Conservation (phyloP, 1,140 invertebrate genomes). For the Theocolax elegans region DNA sequence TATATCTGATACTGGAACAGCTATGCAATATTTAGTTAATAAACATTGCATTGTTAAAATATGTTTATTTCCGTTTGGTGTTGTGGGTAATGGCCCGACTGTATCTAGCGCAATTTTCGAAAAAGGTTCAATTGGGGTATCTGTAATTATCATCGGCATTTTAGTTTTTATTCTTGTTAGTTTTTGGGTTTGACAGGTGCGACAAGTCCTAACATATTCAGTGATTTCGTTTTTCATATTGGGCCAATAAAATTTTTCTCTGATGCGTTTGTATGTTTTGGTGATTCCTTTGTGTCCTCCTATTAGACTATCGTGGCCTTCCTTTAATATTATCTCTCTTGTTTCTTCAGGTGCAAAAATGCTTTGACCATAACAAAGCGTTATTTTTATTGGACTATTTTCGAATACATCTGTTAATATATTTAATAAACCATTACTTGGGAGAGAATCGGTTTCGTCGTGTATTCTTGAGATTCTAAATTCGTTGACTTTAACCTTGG, state of each 20-base stretch:
- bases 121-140: not conserved
- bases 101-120: not conserved
- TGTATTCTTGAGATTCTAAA: too few species aligned
- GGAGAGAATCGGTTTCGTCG: too few species aligned
- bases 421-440: too few species aligned
- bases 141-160: constrained; percentile 41
- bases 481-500: too few species aligned
- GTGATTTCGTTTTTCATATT: constrained; percentile 39
- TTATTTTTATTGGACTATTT: too few species aligned
- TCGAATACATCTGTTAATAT: too few species aligned
- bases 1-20: constrained; percentile 17
- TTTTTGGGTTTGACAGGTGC: constrained; percentile 22
- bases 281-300: too few species aligned
- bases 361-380: too few species aligned
- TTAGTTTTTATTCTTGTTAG: not conserved
- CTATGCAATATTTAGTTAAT: constrained; percentile 49
- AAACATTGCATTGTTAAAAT: constrained; percentile 54
- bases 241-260: constrained; percentile 32
- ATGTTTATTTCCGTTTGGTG: constrained; percentile 40
- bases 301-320: too few species aligned
- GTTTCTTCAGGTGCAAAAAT: too few species aligned
- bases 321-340: too few species aligned
- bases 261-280: too few species aligned
- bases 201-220: constrained; percentile 36
- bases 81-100: constrained; percentile 48